Conservation (phyloP, 2,113 vertebrate species). For the Pachypanchax playfairii region DNA sequence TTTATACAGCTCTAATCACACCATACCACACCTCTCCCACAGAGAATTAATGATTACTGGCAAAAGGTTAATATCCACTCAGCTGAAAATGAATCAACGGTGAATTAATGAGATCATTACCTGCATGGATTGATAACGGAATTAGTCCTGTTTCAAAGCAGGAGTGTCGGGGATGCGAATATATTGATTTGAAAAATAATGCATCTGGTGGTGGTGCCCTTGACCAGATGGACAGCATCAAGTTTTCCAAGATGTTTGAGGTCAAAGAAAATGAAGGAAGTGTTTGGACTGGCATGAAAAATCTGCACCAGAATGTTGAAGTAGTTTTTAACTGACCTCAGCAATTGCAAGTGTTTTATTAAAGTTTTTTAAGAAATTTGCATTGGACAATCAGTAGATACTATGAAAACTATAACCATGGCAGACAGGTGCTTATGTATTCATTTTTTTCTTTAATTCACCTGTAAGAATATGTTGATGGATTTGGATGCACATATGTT, state of each 20-base stretch:
- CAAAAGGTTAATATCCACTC: constrained; percentile 84
- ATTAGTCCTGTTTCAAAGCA: constrained; percentile 71
- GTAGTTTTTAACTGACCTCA: no score
- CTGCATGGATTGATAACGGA: constrained; percentile 78
- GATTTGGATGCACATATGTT: no score
- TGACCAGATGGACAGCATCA: constrained; percentile 48
- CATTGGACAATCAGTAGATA: no score
- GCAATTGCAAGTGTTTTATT: background rate
- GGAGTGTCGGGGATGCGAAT: constrained; percentile 54
- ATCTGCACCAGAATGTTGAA: constrained; percentile 12
- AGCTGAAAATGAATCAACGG: constrained; percentile 80
- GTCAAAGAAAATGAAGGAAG: constrained; percentile 15
- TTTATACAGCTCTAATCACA: constrained; percentile 72
- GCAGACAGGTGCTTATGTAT: no score
- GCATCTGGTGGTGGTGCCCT: constrained; percentile 65
- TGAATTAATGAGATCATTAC: constrained; percentile 83
- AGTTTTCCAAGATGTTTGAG: constrained; percentile 27
- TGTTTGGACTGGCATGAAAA: background rate
- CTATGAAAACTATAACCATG: no score
- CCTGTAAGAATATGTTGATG: no score
- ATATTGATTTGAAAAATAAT: constrained; percentile 75
- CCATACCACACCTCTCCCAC: constrained; percentile 70
- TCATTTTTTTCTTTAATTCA: no score
- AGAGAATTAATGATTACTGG: constrained; percentile 80
- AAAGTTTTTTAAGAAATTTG: no score